phyloP scores from a whole-genome alignment of 2,797 vertebrate species.

The Microctenopoma lineatum region DNA sequence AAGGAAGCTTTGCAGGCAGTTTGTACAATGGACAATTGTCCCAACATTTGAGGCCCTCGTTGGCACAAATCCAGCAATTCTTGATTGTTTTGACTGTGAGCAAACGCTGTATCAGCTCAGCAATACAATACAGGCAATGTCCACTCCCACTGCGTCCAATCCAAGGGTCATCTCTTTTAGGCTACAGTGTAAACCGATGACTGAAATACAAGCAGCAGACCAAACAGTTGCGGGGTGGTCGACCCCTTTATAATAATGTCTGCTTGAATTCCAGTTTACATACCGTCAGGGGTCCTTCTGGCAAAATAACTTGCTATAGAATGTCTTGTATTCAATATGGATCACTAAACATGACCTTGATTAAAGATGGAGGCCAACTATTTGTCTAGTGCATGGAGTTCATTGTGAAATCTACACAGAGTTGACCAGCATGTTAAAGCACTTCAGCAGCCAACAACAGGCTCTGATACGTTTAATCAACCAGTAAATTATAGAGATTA shows the following conservation, averaged over 20 bases:
- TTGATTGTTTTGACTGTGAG: conserved; percentile 74
- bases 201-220: conserved; percentile 42
- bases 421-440: conserved; percentile 25
- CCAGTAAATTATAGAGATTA: conserved; percentile 75
- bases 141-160: conserved; percentile 23
- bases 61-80: conserved; percentile 70
- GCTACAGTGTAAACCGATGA: conserved; percentile 41
- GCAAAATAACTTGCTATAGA: neutral
- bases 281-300: neutral
- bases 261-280: conserved; percentile 5
- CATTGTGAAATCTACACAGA: conserved; percentile 48
- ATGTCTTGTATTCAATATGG: conserved; percentile 8
- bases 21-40: conserved; percentile 55
- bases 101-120: conserved; percentile 62
- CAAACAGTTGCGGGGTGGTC: conserved; percentile 16
- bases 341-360: conserved; percentile 19
- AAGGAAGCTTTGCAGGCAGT: conserved; percentile 7
- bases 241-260: conserved; percentile 7
- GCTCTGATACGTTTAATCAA: conserved; percentile 71
- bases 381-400: conserved; percentile 52
- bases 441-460: conserved; percentile 67
- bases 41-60: conserved; percentile 32
- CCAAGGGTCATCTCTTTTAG: conserved; percentile 30
- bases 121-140: conserved; percentile 51
- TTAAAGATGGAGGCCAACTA: conserved; percentile 34